Evolutionary conservation across 2,113 vertebrate species (phyloP).

Genomic region (Pedionomus torquatus): DNA sequence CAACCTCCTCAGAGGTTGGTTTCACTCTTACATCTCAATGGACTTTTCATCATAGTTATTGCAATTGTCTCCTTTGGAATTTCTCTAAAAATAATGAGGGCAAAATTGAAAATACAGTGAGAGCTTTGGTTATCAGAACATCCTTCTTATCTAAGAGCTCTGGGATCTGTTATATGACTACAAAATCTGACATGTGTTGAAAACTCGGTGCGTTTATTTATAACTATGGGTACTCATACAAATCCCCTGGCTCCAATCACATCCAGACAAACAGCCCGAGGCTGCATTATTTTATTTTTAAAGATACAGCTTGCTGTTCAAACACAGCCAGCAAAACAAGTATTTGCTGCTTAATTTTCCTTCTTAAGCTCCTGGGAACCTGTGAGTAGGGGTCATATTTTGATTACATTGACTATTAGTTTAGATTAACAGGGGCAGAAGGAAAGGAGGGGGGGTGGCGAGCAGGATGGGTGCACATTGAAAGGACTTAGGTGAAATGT

Average conservation of each 20-base stretch:
- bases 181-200: neutral
- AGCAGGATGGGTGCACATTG: neutral
- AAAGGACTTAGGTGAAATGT: neutral
- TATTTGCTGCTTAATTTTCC: neutral
- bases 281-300: constrained; percentile 26
- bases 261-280: constrained; percentile 8
- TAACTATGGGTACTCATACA: neutral
- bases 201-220: constrained; percentile 6
- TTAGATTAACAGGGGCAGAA: neutral
- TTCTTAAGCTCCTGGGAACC: neutral
- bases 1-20: neutral
- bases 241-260: neutral
- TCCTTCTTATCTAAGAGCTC: neutral
- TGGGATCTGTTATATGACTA: neutral
- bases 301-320: neutral
- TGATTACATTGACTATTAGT: neutral
- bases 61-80: neutral
- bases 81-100: constrained; percentile 28
- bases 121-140: neutral
- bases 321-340: neutral
- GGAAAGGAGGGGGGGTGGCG: neutral
- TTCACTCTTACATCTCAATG: neutral
- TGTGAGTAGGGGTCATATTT: neutral
- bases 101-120: neutral
- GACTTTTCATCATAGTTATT: constrained; percentile 15